A percentile compares a stretch with the other conserved stretches of the same genome.
Evolutionary conservation across 2,797 vertebrate genomes (phyloP).

Genomic region (Sebastes umbrosus): DNA sequence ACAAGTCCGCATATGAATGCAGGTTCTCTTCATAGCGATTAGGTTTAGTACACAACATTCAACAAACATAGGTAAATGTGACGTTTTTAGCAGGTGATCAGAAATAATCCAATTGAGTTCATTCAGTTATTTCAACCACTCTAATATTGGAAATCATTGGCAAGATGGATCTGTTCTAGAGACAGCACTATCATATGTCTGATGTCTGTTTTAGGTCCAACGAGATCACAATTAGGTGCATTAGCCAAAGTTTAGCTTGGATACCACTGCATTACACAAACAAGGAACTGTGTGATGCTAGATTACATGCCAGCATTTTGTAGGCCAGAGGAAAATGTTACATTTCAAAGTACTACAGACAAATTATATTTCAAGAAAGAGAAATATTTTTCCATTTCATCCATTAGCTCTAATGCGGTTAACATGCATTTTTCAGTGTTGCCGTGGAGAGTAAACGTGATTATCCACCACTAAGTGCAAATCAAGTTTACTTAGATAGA

Average conservation of each 20-base stretch:
- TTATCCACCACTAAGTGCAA: slow-evolving; percentile 58
- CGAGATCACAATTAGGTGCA: background rate
- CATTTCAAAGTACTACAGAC: slow-evolving; percentile 2
- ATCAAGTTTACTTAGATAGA: slow-evolving; percentile 50
- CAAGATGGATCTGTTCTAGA: background rate
- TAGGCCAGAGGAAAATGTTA: background rate
- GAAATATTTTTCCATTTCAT: slow-evolving; percentile 33
- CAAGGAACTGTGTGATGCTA: background rate
- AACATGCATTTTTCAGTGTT: slow-evolving; percentile 55
- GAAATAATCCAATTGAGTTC: background rate
- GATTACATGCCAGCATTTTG: background rate
- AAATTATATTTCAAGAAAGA: slow-evolving; percentile 5
- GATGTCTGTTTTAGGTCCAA: background rate
- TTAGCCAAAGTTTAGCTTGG: background rate
- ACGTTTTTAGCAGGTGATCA: background rate
- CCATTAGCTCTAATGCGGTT: slow-evolving; percentile 51
- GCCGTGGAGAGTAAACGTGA: slow-evolving; percentile 41
- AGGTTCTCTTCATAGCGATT: too few relatives aligned
- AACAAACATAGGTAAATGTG: background rate
- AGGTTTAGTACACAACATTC: background rate
- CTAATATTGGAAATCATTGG: background rate
- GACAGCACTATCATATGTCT: background rate
- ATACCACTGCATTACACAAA: background rate
- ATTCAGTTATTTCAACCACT: background rate
- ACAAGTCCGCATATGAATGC: background rate